phyloP scores from a whole-genome alignment of 2,888 invertebrate genomes.

The Agonopterix heracliana region DNA sequence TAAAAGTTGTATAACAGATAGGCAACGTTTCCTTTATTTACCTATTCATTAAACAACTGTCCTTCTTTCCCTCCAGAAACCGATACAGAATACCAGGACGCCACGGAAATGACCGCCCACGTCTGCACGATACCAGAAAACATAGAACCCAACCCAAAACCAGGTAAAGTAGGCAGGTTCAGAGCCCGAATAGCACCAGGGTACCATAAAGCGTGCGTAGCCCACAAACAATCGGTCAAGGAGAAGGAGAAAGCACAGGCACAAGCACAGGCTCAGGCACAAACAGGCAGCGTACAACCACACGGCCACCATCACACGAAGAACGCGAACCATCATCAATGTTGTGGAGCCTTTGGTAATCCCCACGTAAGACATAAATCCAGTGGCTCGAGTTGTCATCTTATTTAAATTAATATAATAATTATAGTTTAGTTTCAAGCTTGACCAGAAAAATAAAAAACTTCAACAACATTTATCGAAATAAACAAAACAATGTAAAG shows the following conservation, averaged over 20 bases:
- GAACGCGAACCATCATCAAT: conserved; percentile 67
- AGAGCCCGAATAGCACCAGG: conserved; percentile 59
- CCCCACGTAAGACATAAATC: conserved; percentile 67
- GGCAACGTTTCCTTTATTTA: neutral
- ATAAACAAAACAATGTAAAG: no score
- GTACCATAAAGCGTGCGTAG: conserved; percentile 39
- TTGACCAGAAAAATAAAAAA: neutral
- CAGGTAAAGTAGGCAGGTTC: conserved; percentile 57
- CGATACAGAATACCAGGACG: conserved; percentile 60
- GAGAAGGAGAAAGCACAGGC: conserved; percentile 32
- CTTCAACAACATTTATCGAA: neutral
- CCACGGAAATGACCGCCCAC: conserved; percentile 37
- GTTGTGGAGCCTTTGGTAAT: conserved; percentile 69
- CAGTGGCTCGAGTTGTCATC: conserved; percentile 53
- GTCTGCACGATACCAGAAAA: conserved; percentile 38
- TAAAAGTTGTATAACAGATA: neutral
- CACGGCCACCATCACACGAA: conserved; percentile 65
- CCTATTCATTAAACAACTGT: neutral
- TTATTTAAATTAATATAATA: conserved; percentile 38
- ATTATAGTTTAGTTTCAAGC: no score
- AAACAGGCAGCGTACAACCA: conserved; percentile 40
- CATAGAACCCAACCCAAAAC: conserved; percentile 38
- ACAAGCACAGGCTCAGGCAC: conserved; percentile 23
- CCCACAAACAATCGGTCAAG: conserved; percentile 40
- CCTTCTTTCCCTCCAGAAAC: conserved; percentile 40